Evolutionary conservation across 2,113 vertebrate species (phyloP).

Genomic region (Halcyon senegalensis): DNA sequence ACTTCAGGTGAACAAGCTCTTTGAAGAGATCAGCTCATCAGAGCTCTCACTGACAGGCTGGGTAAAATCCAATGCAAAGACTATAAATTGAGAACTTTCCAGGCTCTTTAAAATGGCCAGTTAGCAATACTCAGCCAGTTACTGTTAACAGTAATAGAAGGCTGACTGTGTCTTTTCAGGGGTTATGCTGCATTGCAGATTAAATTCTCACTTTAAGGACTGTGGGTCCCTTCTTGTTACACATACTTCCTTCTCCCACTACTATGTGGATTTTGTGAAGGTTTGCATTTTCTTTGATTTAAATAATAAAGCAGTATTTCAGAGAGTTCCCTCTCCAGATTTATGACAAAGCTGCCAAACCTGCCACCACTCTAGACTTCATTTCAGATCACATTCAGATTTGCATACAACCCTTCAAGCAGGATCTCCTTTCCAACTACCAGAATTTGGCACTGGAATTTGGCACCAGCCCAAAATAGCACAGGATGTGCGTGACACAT

Average conservation of each 20-base stretch:
- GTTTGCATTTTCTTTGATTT: not conserved
- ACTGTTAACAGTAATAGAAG: not conserved
- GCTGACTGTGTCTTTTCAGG: not conserved
- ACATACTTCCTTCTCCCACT: not conserved
- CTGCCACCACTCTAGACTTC: not conserved
- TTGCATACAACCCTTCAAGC: constrained; percentile 15
- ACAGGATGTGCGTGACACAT: constrained; percentile 44
- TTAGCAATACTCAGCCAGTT: not conserved
- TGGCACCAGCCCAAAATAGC: constrained; percentile 53
- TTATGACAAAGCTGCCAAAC: constrained; percentile 36
- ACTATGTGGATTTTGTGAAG: not conserved
- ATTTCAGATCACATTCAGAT: constrained; percentile 24
- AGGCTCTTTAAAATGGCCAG: not conserved
- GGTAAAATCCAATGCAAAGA: not conserved
- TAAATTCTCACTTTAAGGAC: not conserved
- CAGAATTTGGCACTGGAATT: constrained; percentile 40
- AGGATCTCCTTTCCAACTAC: constrained; percentile 36
- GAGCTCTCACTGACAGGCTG: not conserved
- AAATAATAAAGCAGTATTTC: not conserved
- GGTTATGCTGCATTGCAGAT: not conserved
- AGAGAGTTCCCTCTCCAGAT: not conserved
- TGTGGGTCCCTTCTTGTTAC: not conserved
- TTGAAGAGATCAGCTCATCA: not conserved
- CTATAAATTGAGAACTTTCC: not conserved
- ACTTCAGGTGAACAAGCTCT: not conserved